A percentile compares a stretch with the other conserved stretches of the same genome.
Conservation (phyloP, 2,113 vertebrate genomes). For the Euleptes europaea region DNA sequence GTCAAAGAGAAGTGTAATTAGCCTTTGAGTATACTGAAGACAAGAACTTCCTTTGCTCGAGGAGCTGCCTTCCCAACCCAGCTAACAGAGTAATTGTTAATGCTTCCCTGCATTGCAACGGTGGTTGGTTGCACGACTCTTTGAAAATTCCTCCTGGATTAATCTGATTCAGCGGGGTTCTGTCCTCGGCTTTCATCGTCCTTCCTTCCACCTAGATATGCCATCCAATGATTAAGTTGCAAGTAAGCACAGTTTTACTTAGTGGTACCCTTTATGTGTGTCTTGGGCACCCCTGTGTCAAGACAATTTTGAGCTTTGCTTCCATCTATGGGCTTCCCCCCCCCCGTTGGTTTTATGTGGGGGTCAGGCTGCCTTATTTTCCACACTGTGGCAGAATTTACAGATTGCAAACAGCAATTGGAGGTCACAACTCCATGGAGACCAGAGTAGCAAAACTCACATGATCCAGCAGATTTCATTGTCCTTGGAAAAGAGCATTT, state of each 20-base stretch:
- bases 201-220: not conserved
- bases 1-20: not conserved
- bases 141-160: not conserved
- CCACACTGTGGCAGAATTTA: not conserved
- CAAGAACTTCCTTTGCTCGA: accelerated
- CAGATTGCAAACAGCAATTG: not conserved
- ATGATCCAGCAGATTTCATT: not conserved
- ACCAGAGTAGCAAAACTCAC: not conserved
- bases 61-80: accelerated
- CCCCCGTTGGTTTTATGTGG: not conserved
- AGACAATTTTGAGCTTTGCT: constrained; percentile 21
- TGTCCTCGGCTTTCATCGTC: not conserved
- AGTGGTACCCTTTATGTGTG: accelerated
- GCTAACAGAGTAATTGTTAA: accelerated
- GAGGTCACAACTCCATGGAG: not conserved
- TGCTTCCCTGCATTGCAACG: accelerated
- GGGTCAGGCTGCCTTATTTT: not conserved
- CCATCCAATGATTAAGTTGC: too few species aligned
- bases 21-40: accelerated
- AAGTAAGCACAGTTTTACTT: not conserved
- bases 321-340: accelerated
- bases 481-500: not conserved
- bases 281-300: not conserved
- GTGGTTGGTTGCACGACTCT: not conserved
- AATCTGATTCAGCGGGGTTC: too few species aligned